Percentiles rank a stretch among this genome's conserved stretches.
Evolutionary conservation across 2,888 invertebrate genomes (phyloP).

Genomic region (Leistus spinibarbis): DNA sequence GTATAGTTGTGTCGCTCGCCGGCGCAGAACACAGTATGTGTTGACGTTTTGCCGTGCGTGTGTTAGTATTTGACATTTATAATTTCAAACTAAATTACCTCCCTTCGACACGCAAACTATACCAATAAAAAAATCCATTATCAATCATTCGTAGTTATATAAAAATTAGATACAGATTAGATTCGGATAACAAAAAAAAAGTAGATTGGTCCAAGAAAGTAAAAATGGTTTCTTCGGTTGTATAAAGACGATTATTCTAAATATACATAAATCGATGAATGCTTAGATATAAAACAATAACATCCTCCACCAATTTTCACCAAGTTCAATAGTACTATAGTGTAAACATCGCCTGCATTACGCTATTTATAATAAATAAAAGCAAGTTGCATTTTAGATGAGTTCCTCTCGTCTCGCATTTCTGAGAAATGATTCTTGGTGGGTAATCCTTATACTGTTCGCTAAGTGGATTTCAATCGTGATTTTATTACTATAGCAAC

Average conservation of each 20-base stretch:
- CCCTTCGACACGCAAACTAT: background rate
- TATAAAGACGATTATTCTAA: too few relatives aligned
- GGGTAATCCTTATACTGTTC: too few relatives aligned
- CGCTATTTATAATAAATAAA: background rate
- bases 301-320: background rate
- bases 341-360: background rate
- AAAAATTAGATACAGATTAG: too few relatives aligned
- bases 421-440: too few relatives aligned
- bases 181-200: too few relatives aligned
- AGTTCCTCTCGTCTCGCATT: too few relatives aligned
- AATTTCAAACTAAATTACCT: background rate
- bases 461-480: background rate
- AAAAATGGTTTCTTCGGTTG: too few relatives aligned
- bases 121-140: background rate
- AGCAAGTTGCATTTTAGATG: background rate
- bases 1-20: constrained; percentile 13
- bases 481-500: background rate
- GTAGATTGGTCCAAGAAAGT: too few relatives aligned
- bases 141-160: too few relatives aligned
- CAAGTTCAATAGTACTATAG: background rate
- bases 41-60: background rate
- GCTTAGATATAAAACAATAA: background rate
- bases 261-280: background rate
- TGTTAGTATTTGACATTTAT: background rate
- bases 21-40: constrained; percentile 9